These are phyloP conservation scores for Aphodius granarius DNA, from an alignment of 2,888 invertebrate species.

Conservation along the genomic window DNA sequence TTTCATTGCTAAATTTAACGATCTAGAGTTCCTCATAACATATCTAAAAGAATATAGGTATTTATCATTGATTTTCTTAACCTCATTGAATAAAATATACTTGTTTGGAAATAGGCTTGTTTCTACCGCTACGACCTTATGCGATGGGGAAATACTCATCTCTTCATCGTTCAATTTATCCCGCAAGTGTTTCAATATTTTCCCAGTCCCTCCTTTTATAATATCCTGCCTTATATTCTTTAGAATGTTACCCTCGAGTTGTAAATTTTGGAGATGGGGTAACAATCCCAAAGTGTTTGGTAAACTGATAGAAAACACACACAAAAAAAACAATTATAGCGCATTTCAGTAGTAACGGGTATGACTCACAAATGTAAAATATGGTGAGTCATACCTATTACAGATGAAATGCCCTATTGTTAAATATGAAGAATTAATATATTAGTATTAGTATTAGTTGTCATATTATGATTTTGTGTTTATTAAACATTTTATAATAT, in stretches of 20 bases:
- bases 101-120: slow-evolving; percentile 41
- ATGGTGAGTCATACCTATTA: background rate
- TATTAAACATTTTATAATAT: too few species aligned
- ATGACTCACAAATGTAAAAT: background rate
- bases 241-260: slow-evolving; percentile 85
- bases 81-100: slow-evolving; percentile 35
- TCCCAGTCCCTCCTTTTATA: slow-evolving; percentile 78
- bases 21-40: slow-evolving; percentile 59
- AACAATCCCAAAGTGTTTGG: slow-evolving; percentile 70
- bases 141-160: slow-evolving; percentile 19
- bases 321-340: background rate
- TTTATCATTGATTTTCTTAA: background rate
- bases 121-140: slow-evolving; percentile 11
- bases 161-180: slow-evolving; percentile 57
- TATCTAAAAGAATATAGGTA: slow-evolving; percentile 51
- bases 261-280: slow-evolving; percentile 78
- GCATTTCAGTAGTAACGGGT: background rate
- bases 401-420: background rate
- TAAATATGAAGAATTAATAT: background rate
- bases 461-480: too few species aligned
- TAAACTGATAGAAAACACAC: slow-evolving; percentile 54
- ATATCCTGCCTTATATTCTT: slow-evolving; percentile 81
- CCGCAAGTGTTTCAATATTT: slow-evolving; percentile 76
- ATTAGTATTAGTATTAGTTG: too few species aligned
- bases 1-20: slow-evolving; percentile 65